Conservation (phyloP, 2,888 invertebrate species). For the Mythimna albipuncta region DNA sequence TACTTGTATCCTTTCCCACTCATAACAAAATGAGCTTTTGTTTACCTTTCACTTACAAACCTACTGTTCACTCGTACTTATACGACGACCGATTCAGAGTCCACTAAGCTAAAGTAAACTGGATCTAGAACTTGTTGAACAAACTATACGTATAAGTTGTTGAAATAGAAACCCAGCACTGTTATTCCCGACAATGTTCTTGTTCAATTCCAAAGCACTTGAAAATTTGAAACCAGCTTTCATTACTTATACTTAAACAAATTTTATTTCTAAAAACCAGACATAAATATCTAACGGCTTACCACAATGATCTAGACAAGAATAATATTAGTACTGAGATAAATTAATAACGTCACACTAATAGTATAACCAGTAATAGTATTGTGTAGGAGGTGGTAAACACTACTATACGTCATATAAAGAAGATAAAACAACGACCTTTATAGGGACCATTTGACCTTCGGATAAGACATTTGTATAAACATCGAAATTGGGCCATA, state of each 20-base stretch:
- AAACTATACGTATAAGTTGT: not conserved
- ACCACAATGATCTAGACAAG: not conserved
- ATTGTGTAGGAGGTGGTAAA: constrained; percentile 16
- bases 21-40: not conserved
- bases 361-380: not conserved
- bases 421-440: constrained; percentile 26
- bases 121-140: not conserved
- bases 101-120: constrained; percentile 13
- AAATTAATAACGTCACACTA: constrained; percentile 22
- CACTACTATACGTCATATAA: constrained; percentile 8
- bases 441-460: constrained; percentile 37
- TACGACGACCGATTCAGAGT: not conserved
- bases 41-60: not conserved
- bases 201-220: constrained; percentile 4
- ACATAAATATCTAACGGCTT: not conserved
- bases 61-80: not conserved
- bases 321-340: constrained; percentile 2
- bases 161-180: constrained; percentile 8
- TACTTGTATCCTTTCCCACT: not conserved
- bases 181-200: not conserved
- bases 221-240: not conserved
- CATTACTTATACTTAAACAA: not conserved
- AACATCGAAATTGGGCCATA: constrained; percentile 14
- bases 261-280: not conserved
- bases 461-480: constrained; percentile 38